phyloP scores from a whole-genome alignment of 2,113 vertebrate species.

The Mixornis gularis region DNA sequence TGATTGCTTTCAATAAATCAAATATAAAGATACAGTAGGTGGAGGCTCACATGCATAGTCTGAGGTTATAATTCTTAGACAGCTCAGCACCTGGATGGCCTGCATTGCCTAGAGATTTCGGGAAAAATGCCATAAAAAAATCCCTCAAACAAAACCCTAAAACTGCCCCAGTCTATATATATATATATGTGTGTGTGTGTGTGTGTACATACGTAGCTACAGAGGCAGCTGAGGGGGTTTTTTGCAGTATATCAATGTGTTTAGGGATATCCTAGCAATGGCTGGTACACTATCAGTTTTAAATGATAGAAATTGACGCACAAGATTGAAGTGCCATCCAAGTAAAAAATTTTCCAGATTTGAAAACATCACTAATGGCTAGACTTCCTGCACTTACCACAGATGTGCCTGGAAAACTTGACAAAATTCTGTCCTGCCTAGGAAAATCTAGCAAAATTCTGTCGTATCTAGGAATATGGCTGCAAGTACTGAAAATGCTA shows the following conservation, averaged over 20 bases:
- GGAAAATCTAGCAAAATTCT: neutral
- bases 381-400: neutral
- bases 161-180: neutral
- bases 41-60: neutral
- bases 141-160: neutral
- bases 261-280: neutral
- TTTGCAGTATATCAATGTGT: neutral
- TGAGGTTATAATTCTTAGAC: neutral
- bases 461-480: neutral
- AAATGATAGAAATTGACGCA: neutral
- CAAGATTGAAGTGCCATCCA: neutral
- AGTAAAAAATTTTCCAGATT: neutral
- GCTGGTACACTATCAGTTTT: neutral
- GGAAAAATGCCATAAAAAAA: neutral
- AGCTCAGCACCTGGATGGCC: neutral
- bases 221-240: fast-evolving
- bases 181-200: neutral
- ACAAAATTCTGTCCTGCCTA: neutral
- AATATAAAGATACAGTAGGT: neutral
- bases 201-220: neutral
- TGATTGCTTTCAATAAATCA: neutral
- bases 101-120: neutral
- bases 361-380: neutral
- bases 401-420: neutral
- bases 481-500: neutral